Conservation (phyloP, 2,797 vertebrate species). For the Hypotaenidia philippensis region DNA sequence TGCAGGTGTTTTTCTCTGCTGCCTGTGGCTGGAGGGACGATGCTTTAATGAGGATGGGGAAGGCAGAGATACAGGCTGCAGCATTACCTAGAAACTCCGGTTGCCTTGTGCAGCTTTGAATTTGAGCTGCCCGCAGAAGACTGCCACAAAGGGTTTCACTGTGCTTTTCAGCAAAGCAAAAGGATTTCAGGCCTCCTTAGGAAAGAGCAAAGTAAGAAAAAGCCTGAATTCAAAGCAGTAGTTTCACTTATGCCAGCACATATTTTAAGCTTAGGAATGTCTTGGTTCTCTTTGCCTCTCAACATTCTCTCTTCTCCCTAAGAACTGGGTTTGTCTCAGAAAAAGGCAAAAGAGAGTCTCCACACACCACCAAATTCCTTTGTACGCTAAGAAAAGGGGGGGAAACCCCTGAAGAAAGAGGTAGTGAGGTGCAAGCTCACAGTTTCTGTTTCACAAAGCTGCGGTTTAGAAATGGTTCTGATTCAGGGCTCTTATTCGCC, state of each 20-base stretch:
- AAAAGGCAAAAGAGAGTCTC: background rate
- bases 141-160: constrained; percentile 4
- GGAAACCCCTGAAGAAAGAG: background rate
- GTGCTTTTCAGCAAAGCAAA: constrained; percentile 32
- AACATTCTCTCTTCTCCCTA: background rate
- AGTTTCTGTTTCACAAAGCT: background rate
- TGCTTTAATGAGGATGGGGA: background rate
- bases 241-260: background rate
- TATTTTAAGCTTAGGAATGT: background rate
- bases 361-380: background rate
- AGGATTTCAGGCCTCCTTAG: background rate
- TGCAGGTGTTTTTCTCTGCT: constrained; percentile 16
- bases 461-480: background rate
- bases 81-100: background rate
- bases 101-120: constrained; percentile 6
- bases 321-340: background rate
- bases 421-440: accelerated
- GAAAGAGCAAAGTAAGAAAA: background rate
- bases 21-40: background rate
- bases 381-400: background rate
- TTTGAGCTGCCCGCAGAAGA: background rate
- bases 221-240: background rate
- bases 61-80: background rate
- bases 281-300: background rate
- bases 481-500: background rate